phyloP scores from a whole-genome alignment of 2,113 vertebrate species.

The Aegypius monachus region DNA sequence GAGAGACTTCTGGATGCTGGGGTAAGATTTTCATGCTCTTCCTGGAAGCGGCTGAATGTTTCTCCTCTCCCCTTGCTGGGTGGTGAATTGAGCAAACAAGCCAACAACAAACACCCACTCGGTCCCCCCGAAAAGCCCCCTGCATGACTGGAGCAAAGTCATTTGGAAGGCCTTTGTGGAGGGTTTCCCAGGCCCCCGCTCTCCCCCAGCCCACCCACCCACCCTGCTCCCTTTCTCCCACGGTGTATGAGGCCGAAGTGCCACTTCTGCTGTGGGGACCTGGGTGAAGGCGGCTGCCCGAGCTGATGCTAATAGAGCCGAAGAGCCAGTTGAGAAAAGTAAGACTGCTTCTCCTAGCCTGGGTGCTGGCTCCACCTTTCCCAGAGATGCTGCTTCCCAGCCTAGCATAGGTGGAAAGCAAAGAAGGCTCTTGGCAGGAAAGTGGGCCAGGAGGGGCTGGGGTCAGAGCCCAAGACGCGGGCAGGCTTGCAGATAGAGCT shows the following conservation, averaged over 20 bases:
- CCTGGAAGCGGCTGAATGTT: neutral
- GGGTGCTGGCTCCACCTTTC: neutral
- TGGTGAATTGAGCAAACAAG: neutral
- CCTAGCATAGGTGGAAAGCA: neutral
- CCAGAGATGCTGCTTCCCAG: neutral
- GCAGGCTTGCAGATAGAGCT: neutral
- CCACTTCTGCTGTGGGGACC: neutral
- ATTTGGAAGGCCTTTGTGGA: neutral
- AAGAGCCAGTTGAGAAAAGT: neutral
- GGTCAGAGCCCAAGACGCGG: neutral
- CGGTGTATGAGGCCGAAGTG: neutral
- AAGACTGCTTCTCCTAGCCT: neutral
- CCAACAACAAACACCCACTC: neutral
- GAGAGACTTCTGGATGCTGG: slow-evolving; percentile 45
- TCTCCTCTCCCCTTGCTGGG: neutral
- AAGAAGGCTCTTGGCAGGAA: neutral
- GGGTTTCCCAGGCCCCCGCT: neutral
- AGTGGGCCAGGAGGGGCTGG: neutral
- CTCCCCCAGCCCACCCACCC: neutral
- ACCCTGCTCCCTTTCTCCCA: neutral
- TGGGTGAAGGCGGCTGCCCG: neutral
- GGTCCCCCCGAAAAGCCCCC: neutral
- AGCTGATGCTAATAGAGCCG: neutral
- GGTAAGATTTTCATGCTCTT: slow-evolving; percentile 64
- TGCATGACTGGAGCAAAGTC: neutral